A percentile compares a stretch with the other conserved stretches of the same genome.
phyloP scores from a whole-genome alignment of 2,888 invertebrate genomes.

The Meiosimyza decipiens region DNA sequence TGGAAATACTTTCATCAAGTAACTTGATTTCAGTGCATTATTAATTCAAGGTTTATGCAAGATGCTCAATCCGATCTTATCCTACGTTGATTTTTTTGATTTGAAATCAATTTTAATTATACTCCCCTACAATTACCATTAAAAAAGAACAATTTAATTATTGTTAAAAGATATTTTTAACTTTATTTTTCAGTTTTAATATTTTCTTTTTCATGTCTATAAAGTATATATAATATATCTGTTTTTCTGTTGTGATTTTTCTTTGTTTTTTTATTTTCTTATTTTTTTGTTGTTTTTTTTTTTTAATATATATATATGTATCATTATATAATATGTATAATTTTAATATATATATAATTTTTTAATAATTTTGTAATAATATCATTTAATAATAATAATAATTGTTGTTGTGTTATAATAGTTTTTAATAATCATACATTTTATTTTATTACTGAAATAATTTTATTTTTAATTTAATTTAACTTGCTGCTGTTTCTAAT shows the following conservation, averaged over 20 bases:
- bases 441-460: slow-evolving; percentile 26
- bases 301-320: slow-evolving; percentile 25
- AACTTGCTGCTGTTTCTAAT: slow-evolving; percentile 15
- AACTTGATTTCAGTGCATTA: too few species aligned
- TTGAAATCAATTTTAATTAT: too few species aligned
- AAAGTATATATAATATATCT: slow-evolving; percentile 37
- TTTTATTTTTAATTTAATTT: neutral
- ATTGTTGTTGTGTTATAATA: slow-evolving; percentile 5
- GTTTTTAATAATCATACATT: slow-evolving; percentile 13
- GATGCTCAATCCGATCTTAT: too few species aligned
- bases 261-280: slow-evolving; percentile 14
- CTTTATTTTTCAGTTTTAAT: slow-evolving; percentile 36
- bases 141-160: too few species aligned
- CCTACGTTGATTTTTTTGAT: too few species aligned
- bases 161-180: slow-evolving; percentile 34
- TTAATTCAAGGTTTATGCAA: too few species aligned
- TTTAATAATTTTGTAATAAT: slow-evolving; percentile 21
- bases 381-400: slow-evolving; percentile 3
- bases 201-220: slow-evolving; percentile 34
- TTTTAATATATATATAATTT: slow-evolving; percentile 32
- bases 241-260: slow-evolving; percentile 30
- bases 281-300: slow-evolving; percentile 21
- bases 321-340: slow-evolving; percentile 34
- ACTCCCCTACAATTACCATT: too few species aligned
- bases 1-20: too few species aligned